Evolutionary conservation across 23 tunicate genomes (phyloP), one percentile per base, ranked within the genome.

Genomic region (Aplidium turbinatum): DNA sequence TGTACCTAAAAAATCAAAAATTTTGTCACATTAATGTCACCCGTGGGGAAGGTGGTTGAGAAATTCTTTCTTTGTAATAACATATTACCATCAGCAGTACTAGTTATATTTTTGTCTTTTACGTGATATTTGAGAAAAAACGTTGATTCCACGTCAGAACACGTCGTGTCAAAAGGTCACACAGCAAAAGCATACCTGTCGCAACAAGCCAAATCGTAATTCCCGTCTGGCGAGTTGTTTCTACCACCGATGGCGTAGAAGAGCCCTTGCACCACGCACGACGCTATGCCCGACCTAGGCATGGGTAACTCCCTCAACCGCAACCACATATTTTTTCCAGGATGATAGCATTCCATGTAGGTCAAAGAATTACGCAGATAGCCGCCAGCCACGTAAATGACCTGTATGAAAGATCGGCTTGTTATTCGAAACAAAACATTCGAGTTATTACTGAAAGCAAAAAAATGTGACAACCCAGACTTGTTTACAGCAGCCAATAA

Each of bases 181-280:
- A n/a, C n/a, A n/a, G n/a, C n/a, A n/a, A n/a, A 6, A 54, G 24
- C 54, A 4, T 21, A 90, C 97, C 97, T 83, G 72, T 90, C 97
- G 45, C 97, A 90, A 16, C 89, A 29, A 3, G 97, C 97, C 0
- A 78, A 75, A 54, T 83, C 97, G 20, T 63, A 70, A 52, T 67
- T 83, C 56, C 97, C 86, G 0, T 83, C 89, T 6, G 89, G 77
- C 31, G 76, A 48, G 53, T 90, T 90, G 46, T 90, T 90, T 2
- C 97, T 51, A 2, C 97, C 97, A 11, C 97, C 97, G 46, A 90
- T 90, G 36, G 86, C 97, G 68, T 90, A 90, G 55, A 90, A 79
- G 1, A 90, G 73, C 0, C 97, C 97, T 24, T 81, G 89, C 9
- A 83, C 86, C 7, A 90, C 97, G 72, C 97, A 90, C 33, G 89